A percentile compares a stretch with the other conserved stretches of the same genome.
Evolutionary conservation across 2,113 vertebrate species (phyloP).

Genomic region (Notiomystis cincta): DNA sequence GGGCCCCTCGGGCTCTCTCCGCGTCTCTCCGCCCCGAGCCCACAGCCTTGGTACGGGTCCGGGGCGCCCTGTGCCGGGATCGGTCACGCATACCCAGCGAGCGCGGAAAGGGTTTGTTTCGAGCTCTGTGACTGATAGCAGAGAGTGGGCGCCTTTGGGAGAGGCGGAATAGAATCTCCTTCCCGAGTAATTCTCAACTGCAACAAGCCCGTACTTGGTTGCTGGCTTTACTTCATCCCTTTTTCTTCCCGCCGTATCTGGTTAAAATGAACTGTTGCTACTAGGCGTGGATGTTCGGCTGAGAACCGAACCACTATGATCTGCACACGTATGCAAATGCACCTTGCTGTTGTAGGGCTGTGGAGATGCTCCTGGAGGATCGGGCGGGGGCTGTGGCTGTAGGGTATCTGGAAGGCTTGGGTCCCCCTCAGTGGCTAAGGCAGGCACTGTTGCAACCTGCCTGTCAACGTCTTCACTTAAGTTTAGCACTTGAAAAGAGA

Average conservation of each 20-base stretch:
- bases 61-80: not conserved
- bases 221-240: not conserved
- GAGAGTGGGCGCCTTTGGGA: not conserved
- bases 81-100: too few species aligned
- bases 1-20: not conserved
- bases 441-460: not conserved
- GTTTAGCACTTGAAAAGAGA: not conserved
- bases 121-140: not conserved
- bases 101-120: not conserved
- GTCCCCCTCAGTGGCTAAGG: not conserved
- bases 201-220: not conserved
- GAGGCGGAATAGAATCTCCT: not conserved
- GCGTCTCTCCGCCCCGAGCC: not conserved
- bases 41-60: not conserved
- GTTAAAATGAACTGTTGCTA: not conserved
- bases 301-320: fast-evolving
- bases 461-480: not conserved
- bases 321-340: fast-evolving
- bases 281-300: not conserved
- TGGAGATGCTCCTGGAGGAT: not conserved
- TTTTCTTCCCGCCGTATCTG: not conserved
- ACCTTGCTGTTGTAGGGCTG: not conserved
- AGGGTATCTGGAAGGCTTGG: not conserved
- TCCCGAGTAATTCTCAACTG: not conserved
- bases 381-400: not conserved